These are phyloP conservation scores for Exocentrus adspersus DNA, from an alignment of 2,888 invertebrate genomes.

Conservation along the genomic window DNA sequence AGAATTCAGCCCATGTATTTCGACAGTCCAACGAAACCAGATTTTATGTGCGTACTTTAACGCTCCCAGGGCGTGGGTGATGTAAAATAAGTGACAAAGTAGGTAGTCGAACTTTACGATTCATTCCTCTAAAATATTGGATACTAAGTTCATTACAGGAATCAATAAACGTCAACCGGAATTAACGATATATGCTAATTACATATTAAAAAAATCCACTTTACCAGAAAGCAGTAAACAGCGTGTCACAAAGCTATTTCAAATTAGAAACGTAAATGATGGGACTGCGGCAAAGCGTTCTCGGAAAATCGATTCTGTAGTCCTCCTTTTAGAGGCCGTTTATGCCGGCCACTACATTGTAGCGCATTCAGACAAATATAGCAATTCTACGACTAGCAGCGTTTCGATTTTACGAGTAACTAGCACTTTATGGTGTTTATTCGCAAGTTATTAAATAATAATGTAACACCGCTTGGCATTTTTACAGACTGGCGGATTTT, in stretches of 20 bases:
- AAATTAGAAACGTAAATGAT: slow-evolving; percentile 24
- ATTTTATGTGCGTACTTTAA: no score
- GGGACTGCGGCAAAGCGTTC: slow-evolving; percentile 14
- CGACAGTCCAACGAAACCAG: no score
- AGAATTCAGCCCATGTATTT: no score
- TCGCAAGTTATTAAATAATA: slow-evolving; percentile 12
- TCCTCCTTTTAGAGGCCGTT: slow-evolving; percentile 6
- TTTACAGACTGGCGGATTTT: slow-evolving; percentile 1
- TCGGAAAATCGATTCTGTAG: slow-evolving; percentile 18
- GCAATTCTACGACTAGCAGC: slow-evolving; percentile 13
- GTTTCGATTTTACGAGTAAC: slow-evolving; percentile 15
- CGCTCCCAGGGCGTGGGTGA: no score
- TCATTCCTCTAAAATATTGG: no score
- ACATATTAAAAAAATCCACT: not conserved
- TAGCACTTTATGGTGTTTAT: slow-evolving; percentile 10
- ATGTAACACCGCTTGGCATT: not conserved
- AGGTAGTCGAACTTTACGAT: no score
- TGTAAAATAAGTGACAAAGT: no score
- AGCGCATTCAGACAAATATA: slow-evolving; percentile 18
- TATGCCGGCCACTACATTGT: not conserved
- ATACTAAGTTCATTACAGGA: no score
- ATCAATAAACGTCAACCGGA: not conserved
- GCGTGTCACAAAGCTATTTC: slow-evolving; percentile 12
- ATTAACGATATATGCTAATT: slow-evolving; percentile 4
- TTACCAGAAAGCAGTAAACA: slow-evolving; percentile 11